Evolutionary conservation across 2,113 vertebrate genomes (phyloP), one percentile per base, ranked within the genome.

Genomic region (Calonectris borealis): DNA sequence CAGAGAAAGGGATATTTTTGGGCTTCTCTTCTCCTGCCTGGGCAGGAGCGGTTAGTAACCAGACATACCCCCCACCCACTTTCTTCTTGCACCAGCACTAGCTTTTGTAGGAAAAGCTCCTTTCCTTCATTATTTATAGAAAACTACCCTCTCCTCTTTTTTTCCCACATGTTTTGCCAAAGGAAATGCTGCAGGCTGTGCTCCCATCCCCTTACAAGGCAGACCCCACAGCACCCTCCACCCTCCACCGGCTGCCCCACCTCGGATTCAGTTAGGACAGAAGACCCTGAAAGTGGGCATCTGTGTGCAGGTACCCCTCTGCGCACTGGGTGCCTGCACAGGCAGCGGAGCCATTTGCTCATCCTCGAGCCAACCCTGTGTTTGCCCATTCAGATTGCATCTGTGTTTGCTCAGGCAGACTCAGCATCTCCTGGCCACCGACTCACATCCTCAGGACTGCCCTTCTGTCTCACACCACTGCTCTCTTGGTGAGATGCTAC

Each of bases 321-420:
- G 20, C 0, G 1, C 38, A 69, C 10, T 2, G 6, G 25, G 21
- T 29, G 22, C 18, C 34, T 44, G 44, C 44, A 15, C 16, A 51
- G 38, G 49, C 38, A 86, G 13, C 3, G 2, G 18, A 79, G 6
- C 29, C n/a, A 5, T 34, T 66, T 77, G 27, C 29, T 81, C 11
- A 72, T 25, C 38, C 29, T 64, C 4, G 1, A 76, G 44, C 16
- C 0, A 1, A 22, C 32, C 31, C 42, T 15, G 3, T 17, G 11
- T 73, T 84, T 61, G 40, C 11, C 40, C 46, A 15, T 24, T 18
- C 5, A 2, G 52, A 36, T 2, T 29, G 19, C 15, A 42, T 25
- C 19, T 3, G 1, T 13, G 9, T 84, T 72, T 69, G 32, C 20
- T 73, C 44, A n/a, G 0, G 0, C 26, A 44, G 25, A 26, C 26